Base-by-base conservation (phyloP, 2,797 vertebrate genomes). In the Arrhamphus sclerolepis region DNA sequence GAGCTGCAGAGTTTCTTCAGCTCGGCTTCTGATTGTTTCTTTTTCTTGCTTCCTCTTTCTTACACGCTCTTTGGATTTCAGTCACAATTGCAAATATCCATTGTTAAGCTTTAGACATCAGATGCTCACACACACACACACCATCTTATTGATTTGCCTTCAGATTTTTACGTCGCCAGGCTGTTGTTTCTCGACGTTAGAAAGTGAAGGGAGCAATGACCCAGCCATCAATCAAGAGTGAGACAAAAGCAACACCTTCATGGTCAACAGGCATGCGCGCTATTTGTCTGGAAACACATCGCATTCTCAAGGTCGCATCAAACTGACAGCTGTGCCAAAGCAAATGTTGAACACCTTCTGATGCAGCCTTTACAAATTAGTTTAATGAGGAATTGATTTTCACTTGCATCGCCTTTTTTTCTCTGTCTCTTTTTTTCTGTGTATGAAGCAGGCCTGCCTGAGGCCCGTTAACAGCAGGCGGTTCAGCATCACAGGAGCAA, bases 361-460 rank as follows among this genome's bases (percentile, higher is more conserved):
- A 90, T 86, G 86, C 86, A 83, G 82, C 85, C 79, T 88, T 89
- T 89, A 91, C 89, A 91, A 86, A 89, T 91, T 90, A 88, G 88
- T 88, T 89, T 90, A 91, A 92, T 89, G 88, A 92, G 89, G 83
- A 90, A 92, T 92, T 87, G 87, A 91, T 91, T 91, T 90, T 82
- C 80, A 24, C 76, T 82, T 67, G 9, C 31, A 29, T 57, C 62
- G 64, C 56, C 56, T 60, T 43, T 54, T 49, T 46, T 41, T 49
- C 21, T 56, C 28, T 34, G 24, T 29, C 22, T 43, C 50, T 18
- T 54, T 43, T 56, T 66, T 49, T 66, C 38, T 21, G 24, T 21
- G 75, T 75, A 58, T 4, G 20, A 81, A 72, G 71, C 80, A 77
- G 80, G 65, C 84, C n/a, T 73, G 89, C 87, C 85, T 70, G 72